Conservation (phyloP, 2,113 vertebrate genomes). For the Pluvianellus socialis region DNA sequence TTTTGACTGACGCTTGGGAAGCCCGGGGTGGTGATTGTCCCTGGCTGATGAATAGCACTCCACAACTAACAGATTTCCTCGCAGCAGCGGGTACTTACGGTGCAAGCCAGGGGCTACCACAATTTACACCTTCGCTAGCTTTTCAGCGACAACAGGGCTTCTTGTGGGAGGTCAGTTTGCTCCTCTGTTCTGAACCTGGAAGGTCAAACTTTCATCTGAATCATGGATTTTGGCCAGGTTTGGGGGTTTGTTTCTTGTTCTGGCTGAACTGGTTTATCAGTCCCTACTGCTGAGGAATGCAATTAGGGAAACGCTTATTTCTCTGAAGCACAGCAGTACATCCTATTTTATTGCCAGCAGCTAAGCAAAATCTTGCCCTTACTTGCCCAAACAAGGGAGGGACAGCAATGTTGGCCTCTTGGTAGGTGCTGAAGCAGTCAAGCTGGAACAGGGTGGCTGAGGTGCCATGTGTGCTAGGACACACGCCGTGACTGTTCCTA, state of each 20-base stretch:
- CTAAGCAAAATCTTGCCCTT: conserved; percentile 5
- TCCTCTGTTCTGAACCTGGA: background rate
- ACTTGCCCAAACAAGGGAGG: background rate
- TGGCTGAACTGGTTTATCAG: conserved; percentile 29
- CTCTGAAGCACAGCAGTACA: background rate
- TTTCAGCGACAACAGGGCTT: background rate
- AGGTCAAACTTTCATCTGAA: background rate
- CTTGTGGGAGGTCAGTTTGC: background rate
- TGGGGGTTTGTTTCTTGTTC: background rate
- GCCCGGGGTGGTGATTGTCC: background rate
- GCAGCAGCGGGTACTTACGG: background rate
- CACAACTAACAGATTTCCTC: background rate
- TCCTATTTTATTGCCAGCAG: background rate
- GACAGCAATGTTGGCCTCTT: background rate
- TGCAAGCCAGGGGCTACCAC: background rate
- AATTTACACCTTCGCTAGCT: background rate
- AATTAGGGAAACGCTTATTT: background rate
- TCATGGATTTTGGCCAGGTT: background rate
- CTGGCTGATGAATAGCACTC: background rate
- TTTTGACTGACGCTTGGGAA: background rate
- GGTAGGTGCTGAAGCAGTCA: background rate
- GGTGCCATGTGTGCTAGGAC: background rate
- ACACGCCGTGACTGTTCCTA: background rate
- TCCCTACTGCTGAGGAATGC: conserved; percentile 10
- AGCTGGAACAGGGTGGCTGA: background rate